Evolutionary conservation across 2,888 invertebrate genomes (phyloP).

Genomic region (Caenorhabditis angaria): DNA sequence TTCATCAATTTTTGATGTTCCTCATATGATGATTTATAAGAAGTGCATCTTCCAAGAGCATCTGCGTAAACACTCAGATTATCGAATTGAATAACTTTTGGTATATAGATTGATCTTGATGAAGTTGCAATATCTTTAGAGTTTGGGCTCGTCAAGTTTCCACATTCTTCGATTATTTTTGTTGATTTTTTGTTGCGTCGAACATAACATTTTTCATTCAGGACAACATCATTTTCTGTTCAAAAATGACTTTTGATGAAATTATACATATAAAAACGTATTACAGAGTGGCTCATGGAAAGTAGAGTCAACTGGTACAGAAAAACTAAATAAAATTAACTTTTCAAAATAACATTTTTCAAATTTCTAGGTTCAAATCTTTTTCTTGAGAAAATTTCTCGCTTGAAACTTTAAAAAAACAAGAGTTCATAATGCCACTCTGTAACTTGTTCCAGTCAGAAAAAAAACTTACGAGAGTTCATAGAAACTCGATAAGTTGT

Average conservation of each 20-base stretch:
- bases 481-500: conserved; percentile 26
- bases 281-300: too few relatives aligned
- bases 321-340: too few relatives aligned
- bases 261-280: too few relatives aligned
- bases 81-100: conserved; percentile 36
- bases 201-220: conserved; percentile 38
- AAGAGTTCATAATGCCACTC: too few relatives aligned
- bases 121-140: conserved; percentile 13
- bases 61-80: conserved; percentile 41
- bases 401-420: too few relatives aligned
- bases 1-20: conserved; percentile 40
- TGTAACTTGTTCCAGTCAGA: too few relatives aligned
- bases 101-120: conserved; percentile 37
- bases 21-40: conserved; percentile 38
- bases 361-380: too few relatives aligned
- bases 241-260: too few relatives aligned
- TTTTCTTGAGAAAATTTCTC: too few relatives aligned
- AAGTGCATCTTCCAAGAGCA: conserved; percentile 38
- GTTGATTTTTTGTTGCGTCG: conserved; percentile 8
- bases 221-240: conserved; percentile 39
- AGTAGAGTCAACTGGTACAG: too few relatives aligned
- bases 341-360: too few relatives aligned
- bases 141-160: conserved; percentile 21
- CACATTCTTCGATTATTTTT: conserved; percentile 30
- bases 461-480: conserved; percentile 39